phyloP scores from a whole-genome alignment of 92 coral and sea anemone species.

The Virgularia gustaviana region DNA sequence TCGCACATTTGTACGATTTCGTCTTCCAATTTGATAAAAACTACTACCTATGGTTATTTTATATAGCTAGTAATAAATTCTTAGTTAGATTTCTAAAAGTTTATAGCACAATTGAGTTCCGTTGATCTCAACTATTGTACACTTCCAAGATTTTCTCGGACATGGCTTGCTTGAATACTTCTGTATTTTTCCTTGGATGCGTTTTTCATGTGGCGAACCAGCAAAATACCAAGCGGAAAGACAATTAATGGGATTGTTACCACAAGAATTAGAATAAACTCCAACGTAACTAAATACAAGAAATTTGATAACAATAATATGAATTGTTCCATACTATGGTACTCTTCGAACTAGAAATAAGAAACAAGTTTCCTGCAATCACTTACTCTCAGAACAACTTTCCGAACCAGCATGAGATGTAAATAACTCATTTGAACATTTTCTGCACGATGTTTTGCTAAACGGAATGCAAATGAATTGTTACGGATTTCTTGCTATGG shows the following conservation, averaged over 20 bases:
- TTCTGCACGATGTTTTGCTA: conserved; percentile 3
- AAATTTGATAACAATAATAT: not conserved
- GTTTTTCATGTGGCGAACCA: not conserved
- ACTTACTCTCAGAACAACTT: conserved; percentile 26
- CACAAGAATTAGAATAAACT: conserved; percentile 15
- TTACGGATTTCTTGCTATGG: too few relatives aligned
- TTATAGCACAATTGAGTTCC: too few relatives aligned
- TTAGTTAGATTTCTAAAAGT: not conserved
- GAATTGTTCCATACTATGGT: not conserved
- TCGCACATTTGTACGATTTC: too few relatives aligned
- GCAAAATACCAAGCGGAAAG: conserved; percentile 11
- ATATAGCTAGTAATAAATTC: not conserved
- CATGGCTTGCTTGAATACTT: too few relatives aligned
- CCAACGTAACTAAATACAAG: conserved; percentile 12
- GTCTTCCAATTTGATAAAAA: too few relatives aligned
- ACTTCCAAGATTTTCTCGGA: too few relatives aligned
- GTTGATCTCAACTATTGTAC: too few relatives aligned
- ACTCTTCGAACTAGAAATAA: not conserved
- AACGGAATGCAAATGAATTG: too few relatives aligned
- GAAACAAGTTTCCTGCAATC: not conserved
- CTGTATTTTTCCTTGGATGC: not conserved
- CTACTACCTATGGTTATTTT: too few relatives aligned
- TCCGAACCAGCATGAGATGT: conserved; percentile 25
- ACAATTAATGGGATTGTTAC: conserved; percentile 18
- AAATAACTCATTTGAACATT: conserved; percentile 17